These are phyloP conservation scores for Balaenoptera acutorostrata DNA, from an alignment of 2,113 vertebrate genomes.

Conservation along the genomic window DNA sequence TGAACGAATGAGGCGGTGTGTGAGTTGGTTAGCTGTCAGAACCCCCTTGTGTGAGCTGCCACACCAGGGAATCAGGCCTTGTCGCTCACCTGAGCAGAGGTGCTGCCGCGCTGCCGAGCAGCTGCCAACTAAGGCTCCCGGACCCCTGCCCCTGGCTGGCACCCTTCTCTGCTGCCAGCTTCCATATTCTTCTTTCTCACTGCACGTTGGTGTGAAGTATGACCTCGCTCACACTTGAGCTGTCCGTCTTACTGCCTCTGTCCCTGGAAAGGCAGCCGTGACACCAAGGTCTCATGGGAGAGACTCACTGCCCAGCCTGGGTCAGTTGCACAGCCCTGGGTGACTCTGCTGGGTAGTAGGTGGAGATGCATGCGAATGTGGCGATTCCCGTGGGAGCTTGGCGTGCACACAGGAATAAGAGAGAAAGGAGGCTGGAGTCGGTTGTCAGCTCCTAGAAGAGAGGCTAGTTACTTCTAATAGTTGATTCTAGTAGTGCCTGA, in stretches of 20 bases:
- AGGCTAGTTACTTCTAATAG: neutral
- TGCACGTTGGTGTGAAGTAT: neutral
- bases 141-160: neutral
- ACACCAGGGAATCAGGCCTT: neutral
- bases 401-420: neutral
- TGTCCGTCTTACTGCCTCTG: neutral
- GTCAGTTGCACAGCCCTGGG: neutral
- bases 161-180: neutral
- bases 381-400: rapidly evolving
- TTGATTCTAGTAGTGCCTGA: neutral
- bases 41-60: neutral
- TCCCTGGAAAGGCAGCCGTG: neutral
- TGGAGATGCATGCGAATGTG: neutral
- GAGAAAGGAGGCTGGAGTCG: neutral
- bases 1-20: neutral
- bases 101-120: neutral
- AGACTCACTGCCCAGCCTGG: neutral
- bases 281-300: neutral
- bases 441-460: neutral
- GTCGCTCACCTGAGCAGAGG: rapidly evolving
- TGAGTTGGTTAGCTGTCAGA: neutral
- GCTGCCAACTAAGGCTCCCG: neutral
- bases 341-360: neutral
- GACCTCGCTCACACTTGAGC: neutral
- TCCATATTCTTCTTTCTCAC: neutral